phyloP scores from a whole-genome alignment of 1,140 invertebrate species.

The Parasteatoda tepidariorum region DNA sequence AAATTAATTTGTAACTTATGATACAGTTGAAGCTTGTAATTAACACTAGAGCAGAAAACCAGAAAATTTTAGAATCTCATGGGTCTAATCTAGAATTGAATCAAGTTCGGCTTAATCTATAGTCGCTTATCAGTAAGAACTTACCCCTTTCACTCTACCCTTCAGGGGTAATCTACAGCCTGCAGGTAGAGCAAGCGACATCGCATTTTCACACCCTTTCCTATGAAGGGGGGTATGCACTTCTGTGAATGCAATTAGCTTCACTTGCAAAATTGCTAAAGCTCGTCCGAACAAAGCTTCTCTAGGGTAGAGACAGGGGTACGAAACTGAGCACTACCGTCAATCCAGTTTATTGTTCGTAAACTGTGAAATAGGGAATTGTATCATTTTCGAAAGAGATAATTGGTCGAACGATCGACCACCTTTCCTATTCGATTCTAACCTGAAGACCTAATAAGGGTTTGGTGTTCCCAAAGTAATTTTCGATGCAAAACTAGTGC shows the following conservation, averaged over 20 bases:
- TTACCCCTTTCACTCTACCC: not conserved
- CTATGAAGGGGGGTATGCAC: not conserved
- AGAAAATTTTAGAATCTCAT: constrained; percentile 21
- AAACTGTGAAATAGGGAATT: constrained; percentile 23
- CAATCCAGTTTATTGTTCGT: constrained; percentile 15
- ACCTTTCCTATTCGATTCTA: not conserved
- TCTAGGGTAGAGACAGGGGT: not conserved
- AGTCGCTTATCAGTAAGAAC: constrained; percentile 24
- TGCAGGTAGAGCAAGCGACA: not conserved
- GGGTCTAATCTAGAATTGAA: constrained; percentile 47
- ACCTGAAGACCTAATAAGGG: not conserved
- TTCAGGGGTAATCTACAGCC: not conserved
- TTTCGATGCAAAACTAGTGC: not conserved
- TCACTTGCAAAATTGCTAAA: constrained; percentile 9
- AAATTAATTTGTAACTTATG: constrained; percentile 56
- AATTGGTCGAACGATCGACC: not conserved
- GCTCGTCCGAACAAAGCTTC: not conserved
- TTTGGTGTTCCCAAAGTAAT: not conserved
- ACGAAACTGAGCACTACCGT: not conserved
- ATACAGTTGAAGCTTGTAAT: constrained; percentile 30
- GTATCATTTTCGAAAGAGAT: constrained; percentile 3
- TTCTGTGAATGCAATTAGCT: constrained; percentile 27
- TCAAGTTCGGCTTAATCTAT: constrained; percentile 29
- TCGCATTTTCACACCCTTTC: not conserved
- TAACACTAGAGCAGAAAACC: constrained; percentile 10